A percentile compares a stretch with the other conserved stretches of the same genome.
These are phyloP conservation scores for Platalea minor DNA, from an alignment of 2,797 vertebrate genomes.

Conservation along the genomic window DNA sequence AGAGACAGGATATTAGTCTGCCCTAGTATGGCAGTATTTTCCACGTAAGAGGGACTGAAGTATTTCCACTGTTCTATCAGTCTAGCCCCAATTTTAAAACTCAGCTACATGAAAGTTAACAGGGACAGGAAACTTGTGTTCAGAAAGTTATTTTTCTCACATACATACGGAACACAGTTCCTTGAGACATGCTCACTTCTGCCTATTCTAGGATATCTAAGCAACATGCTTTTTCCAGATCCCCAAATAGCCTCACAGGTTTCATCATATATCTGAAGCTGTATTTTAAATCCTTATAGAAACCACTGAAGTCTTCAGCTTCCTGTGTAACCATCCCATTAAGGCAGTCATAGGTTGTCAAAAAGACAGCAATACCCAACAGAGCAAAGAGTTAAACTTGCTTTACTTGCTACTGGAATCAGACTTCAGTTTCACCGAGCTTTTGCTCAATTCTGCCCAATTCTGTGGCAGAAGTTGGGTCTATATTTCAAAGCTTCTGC, in stretches of 20 bases:
- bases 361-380: neutral
- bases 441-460: neutral
- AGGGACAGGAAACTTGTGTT: neutral
- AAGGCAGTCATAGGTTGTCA: neutral
- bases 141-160: neutral
- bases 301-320: neutral
- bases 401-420: neutral
- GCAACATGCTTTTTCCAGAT: neutral
- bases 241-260: neutral
- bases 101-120: neutral
- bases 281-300: neutral
- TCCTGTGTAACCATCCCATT: neutral
- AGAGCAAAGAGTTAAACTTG: neutral
- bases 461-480: rapidly evolving
- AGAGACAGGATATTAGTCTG: neutral
- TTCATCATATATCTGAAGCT: neutral
- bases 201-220: neutral
- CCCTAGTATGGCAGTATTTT: neutral
- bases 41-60: neutral
- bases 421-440: neutral
- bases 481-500: neutral
- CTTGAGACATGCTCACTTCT: neutral
- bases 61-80: neutral
- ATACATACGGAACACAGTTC: neutral
- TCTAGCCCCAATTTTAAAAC: neutral